phyloP scores from a whole-genome alignment of 2,113 vertebrate species.

The Notarius quadriscutis region DNA sequence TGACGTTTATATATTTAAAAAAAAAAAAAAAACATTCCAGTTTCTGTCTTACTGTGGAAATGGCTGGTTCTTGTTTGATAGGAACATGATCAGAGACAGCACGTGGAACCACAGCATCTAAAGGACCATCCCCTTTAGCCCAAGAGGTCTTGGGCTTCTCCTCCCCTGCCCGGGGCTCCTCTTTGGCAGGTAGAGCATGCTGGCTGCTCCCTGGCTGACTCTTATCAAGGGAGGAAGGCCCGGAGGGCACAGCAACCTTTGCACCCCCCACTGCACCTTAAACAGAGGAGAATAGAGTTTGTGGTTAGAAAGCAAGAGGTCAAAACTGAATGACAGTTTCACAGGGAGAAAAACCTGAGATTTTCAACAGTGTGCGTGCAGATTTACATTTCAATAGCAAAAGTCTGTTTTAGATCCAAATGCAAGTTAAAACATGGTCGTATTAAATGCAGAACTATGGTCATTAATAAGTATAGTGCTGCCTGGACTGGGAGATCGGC shows the following conservation, averaged over 20 bases:
- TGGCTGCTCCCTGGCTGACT: conserved; percentile 87
- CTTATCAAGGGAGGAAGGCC: conserved; percentile 88
- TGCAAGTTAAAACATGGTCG: background rate
- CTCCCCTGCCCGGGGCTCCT: conserved; percentile 85
- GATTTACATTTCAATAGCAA: background rate
- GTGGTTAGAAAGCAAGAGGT: conserved; percentile 82
- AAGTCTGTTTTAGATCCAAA: background rate
- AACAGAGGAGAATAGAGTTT: conserved; percentile 88
- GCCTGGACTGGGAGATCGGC: background rate
- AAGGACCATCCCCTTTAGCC: conserved; percentile 76
- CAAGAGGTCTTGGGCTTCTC: conserved; percentile 85
- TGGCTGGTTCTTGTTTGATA: conserved; percentile 84
- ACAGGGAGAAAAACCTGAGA: background rate
- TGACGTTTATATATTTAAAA: background rate
- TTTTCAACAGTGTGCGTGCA: no score
- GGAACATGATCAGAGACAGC: conserved; percentile 81
- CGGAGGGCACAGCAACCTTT: conserved; percentile 94
- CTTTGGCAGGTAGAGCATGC: conserved; percentile 84
- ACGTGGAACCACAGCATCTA: conserved; percentile 82
- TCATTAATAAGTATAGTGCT: background rate
- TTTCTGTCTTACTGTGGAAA: conserved; percentile 78
- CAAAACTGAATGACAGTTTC: background rate
- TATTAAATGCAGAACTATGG: background rate
- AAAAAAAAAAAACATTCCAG: background rate
- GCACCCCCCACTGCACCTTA: conserved; percentile 99